Conservation (phyloP, 2,113 vertebrate species). For the Sialia sialis region DNA sequence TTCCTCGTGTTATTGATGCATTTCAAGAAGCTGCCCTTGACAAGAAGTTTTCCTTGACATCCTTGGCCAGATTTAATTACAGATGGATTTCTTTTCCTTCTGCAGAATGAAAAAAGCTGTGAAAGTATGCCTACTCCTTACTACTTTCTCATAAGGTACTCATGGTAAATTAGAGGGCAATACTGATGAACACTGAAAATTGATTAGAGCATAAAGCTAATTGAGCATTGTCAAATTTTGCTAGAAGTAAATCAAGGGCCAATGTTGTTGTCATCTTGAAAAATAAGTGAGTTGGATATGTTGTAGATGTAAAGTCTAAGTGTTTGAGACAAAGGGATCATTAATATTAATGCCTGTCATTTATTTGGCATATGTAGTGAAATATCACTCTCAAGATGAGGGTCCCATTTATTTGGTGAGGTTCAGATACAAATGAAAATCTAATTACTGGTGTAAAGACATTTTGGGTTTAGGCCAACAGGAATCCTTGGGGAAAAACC, state of each 20-base stretch:
- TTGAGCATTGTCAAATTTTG: constrained; percentile 35
- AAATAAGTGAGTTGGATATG: not conserved
- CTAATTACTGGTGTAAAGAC: not conserved
- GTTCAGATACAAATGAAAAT: constrained; percentile 4
- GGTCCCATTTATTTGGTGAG: constrained; percentile 9
- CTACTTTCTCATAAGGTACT: not conserved
- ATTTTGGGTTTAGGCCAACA: constrained; percentile 8
- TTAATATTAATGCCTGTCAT: constrained; percentile 28
- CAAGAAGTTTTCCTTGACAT: not conserved
- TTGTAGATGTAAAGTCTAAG: constrained; percentile 7
- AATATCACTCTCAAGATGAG: not conserved
- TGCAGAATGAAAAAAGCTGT: not conserved
- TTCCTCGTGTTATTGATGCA: not conserved
- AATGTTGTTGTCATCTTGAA: constrained; percentile 31
- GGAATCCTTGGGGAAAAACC: not conserved
- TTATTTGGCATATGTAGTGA: constrained; percentile 24
- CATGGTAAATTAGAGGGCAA: not conserved
- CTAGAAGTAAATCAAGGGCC: constrained; percentile 45
- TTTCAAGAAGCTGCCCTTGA: not conserved
- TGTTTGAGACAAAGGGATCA: constrained; percentile 31
- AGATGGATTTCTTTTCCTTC: not conserved
- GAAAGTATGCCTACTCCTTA: not conserved
- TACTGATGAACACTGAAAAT: not conserved
- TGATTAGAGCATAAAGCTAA: constrained; percentile 16
- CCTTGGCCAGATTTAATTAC: not conserved